phyloP scores from a whole-genome alignment of 2,888 invertebrate genomes.

The Eugnorisma glareosa region DNA sequence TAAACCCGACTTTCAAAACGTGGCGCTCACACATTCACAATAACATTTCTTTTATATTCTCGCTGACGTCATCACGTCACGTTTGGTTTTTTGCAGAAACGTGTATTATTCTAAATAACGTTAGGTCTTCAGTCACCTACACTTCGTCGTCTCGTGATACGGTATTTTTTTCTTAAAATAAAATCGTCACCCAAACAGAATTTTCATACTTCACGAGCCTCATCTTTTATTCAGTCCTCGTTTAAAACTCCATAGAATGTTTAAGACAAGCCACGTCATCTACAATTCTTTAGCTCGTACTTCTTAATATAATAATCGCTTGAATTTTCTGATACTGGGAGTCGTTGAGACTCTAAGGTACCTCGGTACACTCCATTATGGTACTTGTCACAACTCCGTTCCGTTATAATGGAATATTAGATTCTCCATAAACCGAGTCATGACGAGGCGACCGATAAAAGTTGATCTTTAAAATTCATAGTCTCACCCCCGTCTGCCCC shows the following conservation, averaged over 20 bases:
- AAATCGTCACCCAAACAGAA: conserved; percentile 54
- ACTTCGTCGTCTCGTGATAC: conserved; percentile 19
- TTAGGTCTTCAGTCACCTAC: conserved; percentile 31
- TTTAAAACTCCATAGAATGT: conserved; percentile 68
- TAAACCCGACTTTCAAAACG: background rate
- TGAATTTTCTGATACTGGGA: conserved; percentile 64
- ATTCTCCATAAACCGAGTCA: conserved; percentile 82
- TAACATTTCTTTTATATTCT: conserved; percentile 13
- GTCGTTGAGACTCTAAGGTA: conserved; percentile 73
- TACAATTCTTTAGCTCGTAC: conserved; percentile 60
- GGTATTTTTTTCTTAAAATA: conserved; percentile 48
- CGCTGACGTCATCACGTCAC: conserved; percentile 35
- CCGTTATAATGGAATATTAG: conserved; percentile 87
- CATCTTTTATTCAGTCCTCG: conserved; percentile 72
- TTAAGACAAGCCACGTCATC: conserved; percentile 69
- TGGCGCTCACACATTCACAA: background rate
- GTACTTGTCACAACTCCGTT: conserved; percentile 79
- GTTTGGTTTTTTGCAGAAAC: conserved; percentile 35
- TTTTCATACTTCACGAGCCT: conserved; percentile 62
- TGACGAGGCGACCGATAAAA: conserved; percentile 77
- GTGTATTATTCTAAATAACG: conserved; percentile 38
- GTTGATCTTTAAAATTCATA: conserved; percentile 78
- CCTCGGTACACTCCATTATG: conserved; percentile 75
- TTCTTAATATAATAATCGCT: conserved; percentile 71
- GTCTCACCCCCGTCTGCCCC: conserved; percentile 50